Evolutionary conservation across 2,888 invertebrate species (phyloP).

Genomic region (Notodonta dromedarius): DNA sequence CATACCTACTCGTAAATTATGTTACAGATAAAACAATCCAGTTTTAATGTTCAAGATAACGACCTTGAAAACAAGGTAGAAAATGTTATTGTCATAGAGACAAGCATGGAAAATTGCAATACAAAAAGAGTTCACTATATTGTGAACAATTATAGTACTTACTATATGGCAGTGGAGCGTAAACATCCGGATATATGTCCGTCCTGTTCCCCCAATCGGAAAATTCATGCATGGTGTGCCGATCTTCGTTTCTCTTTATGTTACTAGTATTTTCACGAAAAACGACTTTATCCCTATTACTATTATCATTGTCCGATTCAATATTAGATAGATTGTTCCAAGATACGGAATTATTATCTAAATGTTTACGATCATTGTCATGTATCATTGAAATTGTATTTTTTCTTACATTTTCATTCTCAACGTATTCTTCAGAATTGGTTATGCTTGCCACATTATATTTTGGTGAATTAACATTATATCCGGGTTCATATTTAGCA

Average conservation of each 20-base stretch:
- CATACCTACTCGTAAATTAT: no score
- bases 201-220: slow-evolving; percentile 75
- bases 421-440: background rate
- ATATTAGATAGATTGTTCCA: slow-evolving; percentile 40
- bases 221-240: slow-evolving; percentile 71
- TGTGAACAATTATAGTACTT: slow-evolving; percentile 75
- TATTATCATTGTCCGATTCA: slow-evolving; percentile 33
- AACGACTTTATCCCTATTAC: slow-evolving; percentile 39
- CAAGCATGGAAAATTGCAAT: slow-evolving; percentile 16
- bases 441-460: slow-evolving; percentile 9
- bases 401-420: background rate
- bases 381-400: slow-evolving; percentile 3
- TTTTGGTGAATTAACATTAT: background rate
- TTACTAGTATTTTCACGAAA: slow-evolving; percentile 48
- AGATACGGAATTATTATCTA: slow-evolving; percentile 35
- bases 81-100: background rate
- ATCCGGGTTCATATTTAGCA: slow-evolving; percentile 5
- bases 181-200: slow-evolving; percentile 88
- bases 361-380: slow-evolving; percentile 14
- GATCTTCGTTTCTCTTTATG: slow-evolving; percentile 54
- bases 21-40: no score
- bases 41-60: background rate
- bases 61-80: background rate
- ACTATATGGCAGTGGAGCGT: slow-evolving; percentile 91
- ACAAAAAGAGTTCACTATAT: slow-evolving; percentile 21